These are phyloP conservation scores for Lucinisca nassula DNA, from an alignment of 2,888 invertebrate genomes.

Conservation along the genomic window DNA sequence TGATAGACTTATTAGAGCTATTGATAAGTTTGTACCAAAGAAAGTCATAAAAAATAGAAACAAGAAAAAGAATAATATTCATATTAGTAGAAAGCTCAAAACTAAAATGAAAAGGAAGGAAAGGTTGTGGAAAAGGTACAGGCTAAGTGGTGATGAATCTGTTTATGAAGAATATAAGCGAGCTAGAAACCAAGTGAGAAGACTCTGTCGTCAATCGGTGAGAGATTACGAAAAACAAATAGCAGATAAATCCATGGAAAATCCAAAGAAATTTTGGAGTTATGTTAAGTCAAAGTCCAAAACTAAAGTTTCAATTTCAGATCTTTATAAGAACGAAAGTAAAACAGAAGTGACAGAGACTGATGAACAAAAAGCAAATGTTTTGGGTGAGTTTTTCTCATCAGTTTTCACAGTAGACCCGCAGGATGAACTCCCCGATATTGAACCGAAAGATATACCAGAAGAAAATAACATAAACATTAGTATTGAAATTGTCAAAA, in stretches of 20 bases:
- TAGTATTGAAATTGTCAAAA: too few species aligned
- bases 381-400: conserved; percentile 1
- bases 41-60: neutral
- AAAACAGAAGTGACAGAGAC: neutral
- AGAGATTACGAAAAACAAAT: conserved; percentile 9
- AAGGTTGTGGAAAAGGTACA: neutral
- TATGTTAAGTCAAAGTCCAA: conserved; percentile 10
- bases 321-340: conserved; percentile 1
- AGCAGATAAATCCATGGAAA: neutral
- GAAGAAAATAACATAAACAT: neutral
- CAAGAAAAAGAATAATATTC: neutral
- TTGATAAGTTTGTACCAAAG: neutral
- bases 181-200: conserved; percentile 6
- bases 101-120: neutral
- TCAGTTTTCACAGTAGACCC: conserved; percentile 13
- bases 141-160: neutral
- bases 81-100: neutral
- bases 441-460: neutral
- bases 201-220: neutral
- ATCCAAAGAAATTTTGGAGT: conserved; percentile 17
- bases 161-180: neutral
- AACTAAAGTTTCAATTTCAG: conserved; percentile 14
- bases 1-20: neutral
- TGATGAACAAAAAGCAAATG: conserved; percentile 14
- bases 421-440: neutral